Conservation (phyloP, 2,888 invertebrate genomes). For the Tetrapedia diversipes region DNA sequence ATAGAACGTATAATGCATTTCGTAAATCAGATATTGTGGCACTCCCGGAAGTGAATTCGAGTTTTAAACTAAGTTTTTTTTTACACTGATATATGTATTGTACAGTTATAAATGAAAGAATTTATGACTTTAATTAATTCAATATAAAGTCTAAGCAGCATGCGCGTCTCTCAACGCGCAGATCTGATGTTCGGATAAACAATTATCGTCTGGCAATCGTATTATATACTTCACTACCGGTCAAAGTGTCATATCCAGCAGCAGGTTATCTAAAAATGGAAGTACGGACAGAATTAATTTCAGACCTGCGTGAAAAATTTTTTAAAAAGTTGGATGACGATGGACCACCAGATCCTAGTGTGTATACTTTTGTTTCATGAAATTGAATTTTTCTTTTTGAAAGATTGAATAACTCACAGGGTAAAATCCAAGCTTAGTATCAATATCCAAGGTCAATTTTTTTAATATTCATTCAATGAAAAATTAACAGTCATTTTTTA, state of each 20-base stretch:
- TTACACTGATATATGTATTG: background rate
- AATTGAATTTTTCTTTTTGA: background rate
- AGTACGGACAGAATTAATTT: conserved; percentile 71
- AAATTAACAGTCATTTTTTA: background rate
- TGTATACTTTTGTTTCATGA: conserved; percentile 44
- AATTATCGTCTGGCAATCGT: conserved; percentile 57
- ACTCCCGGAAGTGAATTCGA: background rate
- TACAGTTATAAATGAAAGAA: background rate
- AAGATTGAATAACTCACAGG: background rate
- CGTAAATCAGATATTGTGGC: background rate
- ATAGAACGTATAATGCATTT: background rate
- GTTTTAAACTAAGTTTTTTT: background rate
- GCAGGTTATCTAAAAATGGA: conserved; percentile 72
- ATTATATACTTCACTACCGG: conserved; percentile 63
- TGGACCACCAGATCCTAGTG: conserved; percentile 75
- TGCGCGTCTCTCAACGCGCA: conserved; percentile 45
- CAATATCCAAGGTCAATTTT: conserved; percentile 48
- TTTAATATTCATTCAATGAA: background rate
- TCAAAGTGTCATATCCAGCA: conserved; percentile 68
- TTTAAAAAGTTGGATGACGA: conserved; percentile 78
- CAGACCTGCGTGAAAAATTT: conserved; percentile 78
- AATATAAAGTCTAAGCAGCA: conserved; percentile 29
- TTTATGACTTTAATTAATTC: conserved; percentile 27
- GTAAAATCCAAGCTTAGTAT: conserved; percentile 8
- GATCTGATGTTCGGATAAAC: conserved; percentile 57